Evolutionary conservation across 2,113 vertebrate species (phyloP).

Genomic region (Bagarius yarrelli): DNA sequence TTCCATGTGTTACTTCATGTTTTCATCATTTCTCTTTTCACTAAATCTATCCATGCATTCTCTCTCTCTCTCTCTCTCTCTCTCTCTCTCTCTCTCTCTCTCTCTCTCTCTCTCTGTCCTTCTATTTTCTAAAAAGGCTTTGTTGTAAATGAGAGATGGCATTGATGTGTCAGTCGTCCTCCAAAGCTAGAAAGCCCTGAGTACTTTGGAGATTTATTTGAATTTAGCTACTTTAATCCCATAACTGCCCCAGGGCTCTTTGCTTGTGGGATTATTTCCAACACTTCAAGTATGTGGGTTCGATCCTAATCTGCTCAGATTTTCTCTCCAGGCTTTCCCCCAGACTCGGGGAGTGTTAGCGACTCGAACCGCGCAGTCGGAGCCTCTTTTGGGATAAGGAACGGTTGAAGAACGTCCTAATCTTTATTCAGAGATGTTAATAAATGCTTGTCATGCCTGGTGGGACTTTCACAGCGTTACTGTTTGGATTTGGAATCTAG

Average conservation of each 20-base stretch:
- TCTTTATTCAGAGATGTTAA: conserved; percentile 14
- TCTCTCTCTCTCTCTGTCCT: conserved; percentile 47
- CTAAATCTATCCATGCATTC: conserved; percentile 24
- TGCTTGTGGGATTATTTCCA: conserved; percentile 47
- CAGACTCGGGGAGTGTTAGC: conserved; percentile 31
- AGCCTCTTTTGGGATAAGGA: conserved; percentile 14
- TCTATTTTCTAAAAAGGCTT: conserved; percentile 62
- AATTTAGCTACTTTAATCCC: conserved; percentile 67
- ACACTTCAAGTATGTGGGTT: conserved; percentile 37
- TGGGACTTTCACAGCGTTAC: background rate
- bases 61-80: conserved; percentile 39
- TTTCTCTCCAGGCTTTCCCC: conserved; percentile 54
- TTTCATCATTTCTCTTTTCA: conserved; percentile 49
- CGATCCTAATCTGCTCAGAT: conserved; percentile 72
- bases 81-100: conserved; percentile 3
- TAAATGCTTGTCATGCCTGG: conserved; percentile 10
- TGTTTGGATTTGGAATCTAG: background rate
- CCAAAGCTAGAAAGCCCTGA: conserved; percentile 57
- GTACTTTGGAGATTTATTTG: conserved; percentile 56
- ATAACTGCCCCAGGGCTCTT: conserved; percentile 64
- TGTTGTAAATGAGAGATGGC: conserved; percentile 66
- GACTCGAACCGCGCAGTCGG: conserved; percentile 50
- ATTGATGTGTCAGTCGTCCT: conserved; percentile 70
- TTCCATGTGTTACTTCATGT: conserved; percentile 22
- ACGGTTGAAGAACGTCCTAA: conserved; percentile 20